Conservation (phyloP, 2,888 invertebrate genomes). For the Thymelicus lineola region DNA sequence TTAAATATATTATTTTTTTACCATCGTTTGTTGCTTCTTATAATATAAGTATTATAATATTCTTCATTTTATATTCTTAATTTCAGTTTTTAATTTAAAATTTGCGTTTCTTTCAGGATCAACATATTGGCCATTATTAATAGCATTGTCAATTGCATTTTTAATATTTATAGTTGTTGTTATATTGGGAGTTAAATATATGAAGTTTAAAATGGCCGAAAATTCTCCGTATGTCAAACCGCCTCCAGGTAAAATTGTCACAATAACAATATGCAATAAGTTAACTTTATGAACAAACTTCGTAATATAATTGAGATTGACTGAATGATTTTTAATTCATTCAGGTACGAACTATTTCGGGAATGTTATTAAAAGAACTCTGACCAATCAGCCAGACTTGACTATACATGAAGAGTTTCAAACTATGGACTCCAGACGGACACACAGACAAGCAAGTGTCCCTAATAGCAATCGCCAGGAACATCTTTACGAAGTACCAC, state of each 20-base stretch:
- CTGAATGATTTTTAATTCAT: neutral
- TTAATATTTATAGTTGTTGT: constrained; percentile 75
- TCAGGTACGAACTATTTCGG: constrained; percentile 89
- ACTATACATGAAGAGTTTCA: constrained; percentile 89
- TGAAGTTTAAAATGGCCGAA: constrained; percentile 75
- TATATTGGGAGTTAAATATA: constrained; percentile 75
- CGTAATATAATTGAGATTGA: too few relatives aligned
- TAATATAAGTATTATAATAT: too few relatives aligned
- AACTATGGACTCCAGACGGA: constrained; percentile 89
- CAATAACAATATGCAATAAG: too few relatives aligned
- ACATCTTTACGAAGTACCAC: constrained; percentile 95
- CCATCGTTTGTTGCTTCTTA: neutral
- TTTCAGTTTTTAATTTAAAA: constrained; percentile 3
- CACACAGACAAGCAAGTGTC: constrained; percentile 76
- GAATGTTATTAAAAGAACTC: constrained; percentile 92
- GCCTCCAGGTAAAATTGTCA: constrained; percentile 62
- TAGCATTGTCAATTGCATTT: constrained; percentile 73
- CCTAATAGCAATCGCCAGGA: constrained; percentile 89
- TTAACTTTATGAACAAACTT: too few relatives aligned
- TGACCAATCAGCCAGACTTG: constrained; percentile 92
- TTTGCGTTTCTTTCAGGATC: constrained; percentile 60
- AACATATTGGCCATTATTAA: constrained; percentile 74
- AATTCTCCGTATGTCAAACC: constrained; percentile 76
- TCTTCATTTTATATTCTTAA: too few relatives aligned
- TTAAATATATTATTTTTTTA: too few relatives aligned